Evolutionary conservation across 2,888 invertebrate genomes (phyloP).

Genomic region (Nomada ruficornis): DNA sequence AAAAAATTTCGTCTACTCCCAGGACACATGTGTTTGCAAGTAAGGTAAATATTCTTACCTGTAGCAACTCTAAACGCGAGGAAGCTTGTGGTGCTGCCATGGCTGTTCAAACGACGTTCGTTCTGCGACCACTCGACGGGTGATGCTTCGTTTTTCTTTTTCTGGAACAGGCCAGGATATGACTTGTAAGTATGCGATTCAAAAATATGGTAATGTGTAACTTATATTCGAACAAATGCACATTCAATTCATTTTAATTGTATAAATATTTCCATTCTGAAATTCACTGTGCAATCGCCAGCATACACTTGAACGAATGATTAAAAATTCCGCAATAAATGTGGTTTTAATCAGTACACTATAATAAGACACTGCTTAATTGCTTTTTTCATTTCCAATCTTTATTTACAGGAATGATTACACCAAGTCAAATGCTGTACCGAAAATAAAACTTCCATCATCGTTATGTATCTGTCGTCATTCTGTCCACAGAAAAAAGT

Average conservation of each 20-base stretch:
- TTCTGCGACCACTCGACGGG: conserved; percentile 52
- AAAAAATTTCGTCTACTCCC: neutral
- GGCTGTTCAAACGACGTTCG: conserved; percentile 66
- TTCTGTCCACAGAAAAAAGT: too few species aligned
- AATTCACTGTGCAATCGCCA: neutral
- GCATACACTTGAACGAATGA: too few species aligned
- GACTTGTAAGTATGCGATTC: neutral
- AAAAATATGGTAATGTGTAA: too few species aligned
- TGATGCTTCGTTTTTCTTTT: conserved; percentile 36
- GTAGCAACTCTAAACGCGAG: conserved; percentile 81
- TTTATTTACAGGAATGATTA: too few species aligned
- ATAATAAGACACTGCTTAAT: too few species aligned
- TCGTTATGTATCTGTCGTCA: neutral
- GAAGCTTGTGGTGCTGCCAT: conserved; percentile 81
- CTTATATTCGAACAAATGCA: too few species aligned
- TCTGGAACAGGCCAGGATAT: conserved; percentile 46
- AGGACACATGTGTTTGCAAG: neutral
- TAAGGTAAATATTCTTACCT: conserved; percentile 69
- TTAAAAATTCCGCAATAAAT: too few species aligned
- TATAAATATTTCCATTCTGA: neutral
- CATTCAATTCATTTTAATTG: neutral
- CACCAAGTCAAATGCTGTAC: neutral
- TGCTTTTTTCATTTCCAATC: too few species aligned
- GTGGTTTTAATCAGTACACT: too few species aligned
- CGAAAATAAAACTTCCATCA: neutral